Conservation (phyloP, 2,888 invertebrate genomes). For the Linnaemya vulpina region DNA sequence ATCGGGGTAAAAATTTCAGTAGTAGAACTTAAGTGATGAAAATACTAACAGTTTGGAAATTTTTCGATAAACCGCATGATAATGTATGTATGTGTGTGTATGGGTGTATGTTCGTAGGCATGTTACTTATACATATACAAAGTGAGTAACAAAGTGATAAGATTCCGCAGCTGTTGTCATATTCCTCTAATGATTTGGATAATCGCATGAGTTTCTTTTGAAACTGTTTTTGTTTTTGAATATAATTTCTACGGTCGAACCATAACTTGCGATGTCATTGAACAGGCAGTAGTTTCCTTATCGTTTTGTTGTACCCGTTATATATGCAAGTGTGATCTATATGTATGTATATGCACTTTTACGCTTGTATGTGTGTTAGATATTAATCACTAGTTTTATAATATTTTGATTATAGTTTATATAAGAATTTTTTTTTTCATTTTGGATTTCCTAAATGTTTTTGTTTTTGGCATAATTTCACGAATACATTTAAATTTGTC, state of each 20-base stretch:
- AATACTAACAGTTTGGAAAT: not conserved
- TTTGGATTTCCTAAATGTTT: conserved; percentile 66
- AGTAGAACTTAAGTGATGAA: not conserved
- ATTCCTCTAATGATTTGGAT: not conserved
- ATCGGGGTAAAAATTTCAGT: not conserved
- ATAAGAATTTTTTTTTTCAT: conserved; percentile 55
- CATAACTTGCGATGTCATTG: no score
- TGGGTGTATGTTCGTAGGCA: no score
- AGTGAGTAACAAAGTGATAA: conserved; percentile 10
- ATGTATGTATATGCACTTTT: not conserved
- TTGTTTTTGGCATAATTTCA: conserved; percentile 67
- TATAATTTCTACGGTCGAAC: no score
- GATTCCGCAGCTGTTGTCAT: not conserved
- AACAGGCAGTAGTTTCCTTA: not conserved
- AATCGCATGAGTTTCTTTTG: not conserved
- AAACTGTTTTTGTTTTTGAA: no score
- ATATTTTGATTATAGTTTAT: conserved; percentile 54
- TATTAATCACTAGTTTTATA: conserved; percentile 26
- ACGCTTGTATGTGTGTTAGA: not conserved
- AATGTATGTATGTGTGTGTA: not conserved
- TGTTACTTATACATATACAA: not conserved
- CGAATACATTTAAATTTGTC: conserved; percentile 38
- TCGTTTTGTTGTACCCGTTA: not conserved
- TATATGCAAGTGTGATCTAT: not conserved
- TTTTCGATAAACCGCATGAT: not conserved